Base-by-base conservation (phyloP, 92 coral and sea anemone genomes). In the Palythoa grandis region DNA sequence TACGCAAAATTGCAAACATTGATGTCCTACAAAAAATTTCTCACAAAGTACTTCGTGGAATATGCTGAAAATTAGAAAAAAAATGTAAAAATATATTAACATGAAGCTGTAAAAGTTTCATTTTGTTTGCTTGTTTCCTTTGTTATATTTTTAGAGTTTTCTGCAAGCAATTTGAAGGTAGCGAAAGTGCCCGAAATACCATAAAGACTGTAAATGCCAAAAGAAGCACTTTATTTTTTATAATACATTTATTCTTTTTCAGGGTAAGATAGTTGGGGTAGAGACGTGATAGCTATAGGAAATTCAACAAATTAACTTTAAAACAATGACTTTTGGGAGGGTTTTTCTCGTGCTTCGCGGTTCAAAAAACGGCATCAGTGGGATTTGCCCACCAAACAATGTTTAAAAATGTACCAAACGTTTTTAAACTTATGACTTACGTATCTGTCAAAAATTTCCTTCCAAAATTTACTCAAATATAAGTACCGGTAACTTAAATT, bases 111-210 rank as follows among this genome's bases (percentile, higher is more conserved):
- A 50, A 52, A 50, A 75, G 48, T 52, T 47, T 75, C 40, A 7
- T 52, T 23, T 24, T 52, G 79, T 75, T 75, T 75, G n/a, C 25
- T 22, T 17, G 38, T n/a, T 75, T 75, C 40, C 39, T 75, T 75
- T 75, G 39, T 48, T 43, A 23, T n/a, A 75, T 75, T 22, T 75
- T 75, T 50, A 52, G 79, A 14, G 52, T 75, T 75, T 75, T 74
- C 14, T 14, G 78, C 58, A 74, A 29, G 78, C 57, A 74, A 17
- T 12, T 74, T 47, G 25, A 48, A 39, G 57, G 78, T 74, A 15
- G 17, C 78, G 58, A 74, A 74, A 74, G 78, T 74, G 78, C 78
- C 78, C 78, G 78, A 74, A 74, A 39, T 74, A 58, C 58, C 17
- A 35, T 35, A 19, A 71, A 71, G 9, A 71, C 76, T 71, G 29